Evolutionary conservation across 1,140 invertebrate genomes (phyloP).

Genomic region (Hermetia illucens): DNA sequence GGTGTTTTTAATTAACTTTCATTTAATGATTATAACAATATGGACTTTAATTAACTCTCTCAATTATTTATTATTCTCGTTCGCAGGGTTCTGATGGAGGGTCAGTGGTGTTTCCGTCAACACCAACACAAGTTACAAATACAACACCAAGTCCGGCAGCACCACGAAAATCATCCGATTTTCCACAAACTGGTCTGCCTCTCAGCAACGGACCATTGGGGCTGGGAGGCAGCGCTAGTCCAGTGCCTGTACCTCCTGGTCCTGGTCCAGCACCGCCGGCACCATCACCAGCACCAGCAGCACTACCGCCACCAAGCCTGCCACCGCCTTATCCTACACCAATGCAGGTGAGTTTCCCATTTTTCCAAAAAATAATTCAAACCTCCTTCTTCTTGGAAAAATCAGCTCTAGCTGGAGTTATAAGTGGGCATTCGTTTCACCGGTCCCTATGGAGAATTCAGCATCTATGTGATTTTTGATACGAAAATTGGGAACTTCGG

Average conservation of each 20-base stretch:
- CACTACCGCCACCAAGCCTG: conserved; percentile 7
- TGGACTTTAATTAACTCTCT: not conserved
- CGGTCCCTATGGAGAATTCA: no score
- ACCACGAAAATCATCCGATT: conserved; percentile 18
- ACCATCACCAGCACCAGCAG: conserved; percentile 7
- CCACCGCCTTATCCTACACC: conserved; percentile 8
- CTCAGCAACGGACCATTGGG: conserved; percentile 14
- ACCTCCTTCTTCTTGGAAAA: no score
- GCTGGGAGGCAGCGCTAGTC: conserved; percentile 11
- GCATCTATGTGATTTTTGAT: no score
- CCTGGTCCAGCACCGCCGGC: conserved; percentile 6
- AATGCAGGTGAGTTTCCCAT: conserved; percentile 7
- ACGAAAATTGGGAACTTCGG: no score
- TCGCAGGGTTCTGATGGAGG: conserved; percentile 54
- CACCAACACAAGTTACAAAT: conserved; percentile 38
- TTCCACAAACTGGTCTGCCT: conserved; percentile 9
- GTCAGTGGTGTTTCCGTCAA: conserved; percentile 57
- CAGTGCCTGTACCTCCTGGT: conserved; percentile 5
- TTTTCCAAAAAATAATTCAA: no score
- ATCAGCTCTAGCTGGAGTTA: no score
- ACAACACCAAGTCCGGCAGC: conserved; percentile 15
- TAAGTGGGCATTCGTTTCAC: no score
- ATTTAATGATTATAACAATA: no score
- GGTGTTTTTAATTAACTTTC: no score
- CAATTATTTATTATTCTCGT: conserved; percentile 12